Percentiles rank a stretch among this genome's conserved stretches.
phyloP scores from a whole-genome alignment of 2,888 invertebrate species.

The Meteorus colon region DNA sequence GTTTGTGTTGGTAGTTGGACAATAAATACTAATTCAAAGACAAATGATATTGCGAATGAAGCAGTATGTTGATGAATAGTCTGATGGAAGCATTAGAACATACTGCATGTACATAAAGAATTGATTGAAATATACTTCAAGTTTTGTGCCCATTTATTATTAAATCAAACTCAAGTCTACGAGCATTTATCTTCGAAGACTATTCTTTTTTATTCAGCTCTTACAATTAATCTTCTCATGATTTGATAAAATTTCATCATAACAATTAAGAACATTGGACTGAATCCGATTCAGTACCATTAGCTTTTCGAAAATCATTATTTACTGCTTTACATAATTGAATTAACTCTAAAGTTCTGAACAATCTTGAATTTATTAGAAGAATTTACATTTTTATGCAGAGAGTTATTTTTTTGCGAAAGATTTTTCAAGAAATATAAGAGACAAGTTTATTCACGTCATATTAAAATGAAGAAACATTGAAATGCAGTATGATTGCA shows the following conservation, averaged over 20 bases:
- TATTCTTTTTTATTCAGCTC: background rate
- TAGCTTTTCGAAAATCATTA: background rate
- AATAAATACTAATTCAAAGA: background rate
- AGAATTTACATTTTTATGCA: background rate
- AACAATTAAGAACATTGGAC: background rate
- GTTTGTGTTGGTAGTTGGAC: constrained; percentile 21
- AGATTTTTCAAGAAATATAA: background rate
- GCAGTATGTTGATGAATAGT: background rate
- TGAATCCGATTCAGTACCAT: background rate
- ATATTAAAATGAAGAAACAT: background rate
- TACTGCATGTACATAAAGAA: background rate
- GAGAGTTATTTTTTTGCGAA: background rate
- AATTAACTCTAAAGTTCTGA: background rate
- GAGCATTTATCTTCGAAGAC: background rate
- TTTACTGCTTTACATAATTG: background rate
- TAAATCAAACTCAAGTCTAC: background rate
- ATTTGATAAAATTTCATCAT: background rate
- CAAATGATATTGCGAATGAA: background rate
- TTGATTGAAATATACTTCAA: background rate
- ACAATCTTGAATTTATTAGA: background rate
- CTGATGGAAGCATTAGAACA: background rate
- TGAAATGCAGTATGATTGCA: background rate
- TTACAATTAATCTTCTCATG: background rate
- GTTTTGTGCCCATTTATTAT: background rate
- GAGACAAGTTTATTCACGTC: background rate